Evolutionary conservation across 2,797 vertebrate species (phyloP).

Genomic region (Rhabdomys pumilio): DNA sequence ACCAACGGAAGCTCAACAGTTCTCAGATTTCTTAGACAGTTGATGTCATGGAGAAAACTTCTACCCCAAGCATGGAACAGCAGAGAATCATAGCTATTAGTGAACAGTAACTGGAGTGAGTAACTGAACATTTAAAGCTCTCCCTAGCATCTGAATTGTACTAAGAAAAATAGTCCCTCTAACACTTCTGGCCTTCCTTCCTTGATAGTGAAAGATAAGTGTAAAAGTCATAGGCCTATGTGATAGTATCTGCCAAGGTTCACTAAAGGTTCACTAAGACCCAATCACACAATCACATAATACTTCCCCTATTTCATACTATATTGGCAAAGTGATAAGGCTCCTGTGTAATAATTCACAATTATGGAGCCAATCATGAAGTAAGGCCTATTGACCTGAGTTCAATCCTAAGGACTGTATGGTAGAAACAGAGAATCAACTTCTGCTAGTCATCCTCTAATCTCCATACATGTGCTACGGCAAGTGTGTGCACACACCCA

Average conservation of each 20-base stretch:
- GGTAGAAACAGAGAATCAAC: neutral
- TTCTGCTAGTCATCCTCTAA: neutral
- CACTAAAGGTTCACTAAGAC: neutral
- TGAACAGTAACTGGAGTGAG: neutral
- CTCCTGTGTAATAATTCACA: neutral
- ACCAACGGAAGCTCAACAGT: neutral
- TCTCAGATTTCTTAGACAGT: neutral
- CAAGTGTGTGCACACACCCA: neutral
- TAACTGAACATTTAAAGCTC: neutral
- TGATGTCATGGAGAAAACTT: neutral
- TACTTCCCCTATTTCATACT: neutral
- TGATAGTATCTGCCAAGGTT: neutral
- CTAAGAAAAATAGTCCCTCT: neutral
- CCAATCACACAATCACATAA: neutral
- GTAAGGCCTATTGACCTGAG: neutral
- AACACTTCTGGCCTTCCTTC: neutral
- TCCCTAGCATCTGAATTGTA: neutral
- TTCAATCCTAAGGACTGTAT: neutral
- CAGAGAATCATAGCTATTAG: neutral
- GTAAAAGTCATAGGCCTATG: slow-evolving; percentile 1
- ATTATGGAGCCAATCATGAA: neutral
- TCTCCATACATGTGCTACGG: no score
- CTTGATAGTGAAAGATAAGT: neutral
- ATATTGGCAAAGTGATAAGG: neutral
- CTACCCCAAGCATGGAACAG: neutral